These are phyloP conservation scores for Chrysodeixis includens DNA, from an alignment of 2,888 invertebrate genomes.

Conservation along the genomic window DNA sequence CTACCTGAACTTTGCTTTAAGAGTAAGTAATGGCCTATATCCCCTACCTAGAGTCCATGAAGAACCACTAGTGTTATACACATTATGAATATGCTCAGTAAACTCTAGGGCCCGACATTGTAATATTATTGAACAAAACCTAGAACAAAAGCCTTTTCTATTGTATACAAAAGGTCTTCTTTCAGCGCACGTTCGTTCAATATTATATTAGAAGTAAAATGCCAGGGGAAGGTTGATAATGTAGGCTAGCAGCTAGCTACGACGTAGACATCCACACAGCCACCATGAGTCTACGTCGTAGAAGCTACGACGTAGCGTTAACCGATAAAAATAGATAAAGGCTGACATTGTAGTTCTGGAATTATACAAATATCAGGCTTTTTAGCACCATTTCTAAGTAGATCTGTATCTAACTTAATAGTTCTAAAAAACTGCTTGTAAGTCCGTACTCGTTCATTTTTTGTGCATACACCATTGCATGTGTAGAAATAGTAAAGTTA, in stretches of 20 bases:
- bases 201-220: conserved; percentile 34
- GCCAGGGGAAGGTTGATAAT: conserved; percentile 28
- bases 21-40: too few species aligned
- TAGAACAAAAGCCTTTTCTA: conserved; percentile 18
- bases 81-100: background rate
- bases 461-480: background rate
- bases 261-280: conserved; percentile 54
- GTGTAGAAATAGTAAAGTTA: background rate
- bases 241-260: conserved; percentile 45
- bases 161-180: conserved; percentile 22
- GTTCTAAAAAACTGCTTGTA: background rate
- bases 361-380: too few species aligned
- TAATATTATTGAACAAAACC: conserved; percentile 9
- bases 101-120: background rate
- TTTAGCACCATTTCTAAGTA: too few species aligned
- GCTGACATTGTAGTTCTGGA: too few species aligned
- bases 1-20: background rate
- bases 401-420: too few species aligned
- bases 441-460: background rate
- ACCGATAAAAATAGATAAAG: conserved; percentile 13
- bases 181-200: conserved; percentile 12
- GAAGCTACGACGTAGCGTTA: conserved; percentile 54
- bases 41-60: background rate
- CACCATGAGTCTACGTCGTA: conserved; percentile 48
- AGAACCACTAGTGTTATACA: background rate